Conservation (phyloP, 2,888 invertebrate genomes). For the Drosophila subquinaria region DNA sequence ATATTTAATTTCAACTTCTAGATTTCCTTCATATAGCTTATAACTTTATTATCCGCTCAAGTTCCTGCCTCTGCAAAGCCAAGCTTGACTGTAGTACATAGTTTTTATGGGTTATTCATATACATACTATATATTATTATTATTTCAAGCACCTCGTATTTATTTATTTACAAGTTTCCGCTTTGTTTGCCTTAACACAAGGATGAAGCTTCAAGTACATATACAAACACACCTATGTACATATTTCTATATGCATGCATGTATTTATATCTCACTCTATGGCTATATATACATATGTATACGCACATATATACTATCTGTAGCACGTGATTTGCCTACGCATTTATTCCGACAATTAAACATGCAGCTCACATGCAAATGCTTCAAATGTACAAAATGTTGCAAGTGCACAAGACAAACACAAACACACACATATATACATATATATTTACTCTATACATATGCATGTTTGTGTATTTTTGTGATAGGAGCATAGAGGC, state of each 20-base stretch:
- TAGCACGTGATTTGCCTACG: slow-evolving; percentile 64
- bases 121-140: slow-evolving; percentile 2
- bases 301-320: slow-evolving; percentile 9
- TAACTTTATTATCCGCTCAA: not conserved
- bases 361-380: slow-evolving; percentile 59
- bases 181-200: slow-evolving; percentile 13
- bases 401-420: slow-evolving; percentile 24
- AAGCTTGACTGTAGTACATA: not conserved
- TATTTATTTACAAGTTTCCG: slow-evolving; percentile 27
- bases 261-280: slow-evolving; percentile 3
- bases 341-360: slow-evolving; percentile 64
- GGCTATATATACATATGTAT: not conserved
- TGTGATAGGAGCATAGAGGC: slow-evolving; percentile 33
- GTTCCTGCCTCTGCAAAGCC: not conserved
- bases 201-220: slow-evolving; percentile 22
- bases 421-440: not conserved
- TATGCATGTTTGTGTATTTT: not conserved
- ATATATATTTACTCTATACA: not conserved
- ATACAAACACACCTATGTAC: not conserved
- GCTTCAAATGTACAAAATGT: slow-evolving; percentile 49
- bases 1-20: not conserved
- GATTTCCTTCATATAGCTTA: not conserved
- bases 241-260: not conserved
- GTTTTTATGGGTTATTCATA: not conserved
- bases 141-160: not conserved